Evolutionary conservation across 2,888 invertebrate species (phyloP).

Genomic region (Yponomeuta plumbellus): DNA sequence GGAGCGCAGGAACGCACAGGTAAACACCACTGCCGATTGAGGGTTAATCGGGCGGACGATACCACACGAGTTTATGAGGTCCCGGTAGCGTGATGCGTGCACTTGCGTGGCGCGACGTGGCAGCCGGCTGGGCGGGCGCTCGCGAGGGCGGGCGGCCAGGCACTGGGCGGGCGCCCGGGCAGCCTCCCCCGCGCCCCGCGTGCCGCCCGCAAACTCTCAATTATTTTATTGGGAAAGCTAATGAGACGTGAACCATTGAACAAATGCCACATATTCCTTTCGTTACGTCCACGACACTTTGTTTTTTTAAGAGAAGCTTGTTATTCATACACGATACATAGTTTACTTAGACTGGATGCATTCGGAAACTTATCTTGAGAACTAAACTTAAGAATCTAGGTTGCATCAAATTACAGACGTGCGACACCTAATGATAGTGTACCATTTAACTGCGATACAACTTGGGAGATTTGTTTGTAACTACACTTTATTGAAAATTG

Average conservation of each 20-base stretch:
- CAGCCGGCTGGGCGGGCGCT: constrained; percentile 35
- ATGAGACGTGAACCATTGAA: constrained; percentile 62
- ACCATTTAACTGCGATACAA: too few species aligned
- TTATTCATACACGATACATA: too few species aligned
- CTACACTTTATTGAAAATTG: too few species aligned
- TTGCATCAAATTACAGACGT: too few species aligned
- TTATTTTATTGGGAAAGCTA: constrained; percentile 75
- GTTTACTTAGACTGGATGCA: too few species aligned
- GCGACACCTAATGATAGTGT: too few species aligned
- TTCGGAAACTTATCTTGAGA: too few species aligned
- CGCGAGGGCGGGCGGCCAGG: constrained; percentile 55
- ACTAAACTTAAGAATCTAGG: too few species aligned
- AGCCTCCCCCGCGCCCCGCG: constrained; percentile 38
- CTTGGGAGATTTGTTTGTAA: too few species aligned
- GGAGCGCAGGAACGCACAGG: background rate
- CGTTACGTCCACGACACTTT: background rate
- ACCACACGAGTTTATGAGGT: constrained; percentile 32
- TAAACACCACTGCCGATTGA: constrained; percentile 11
- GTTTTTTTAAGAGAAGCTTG: too few species aligned
- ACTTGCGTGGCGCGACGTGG: constrained; percentile 32
- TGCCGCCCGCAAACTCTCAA: constrained; percentile 52
- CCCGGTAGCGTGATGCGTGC: constrained; percentile 33
- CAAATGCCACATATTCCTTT: constrained; percentile 9
- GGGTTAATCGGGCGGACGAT: background rate
- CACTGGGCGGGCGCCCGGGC: constrained; percentile 39